Conservation (phyloP, 2,113 vertebrate genomes). For the Coreoperca whiteheadi region DNA sequence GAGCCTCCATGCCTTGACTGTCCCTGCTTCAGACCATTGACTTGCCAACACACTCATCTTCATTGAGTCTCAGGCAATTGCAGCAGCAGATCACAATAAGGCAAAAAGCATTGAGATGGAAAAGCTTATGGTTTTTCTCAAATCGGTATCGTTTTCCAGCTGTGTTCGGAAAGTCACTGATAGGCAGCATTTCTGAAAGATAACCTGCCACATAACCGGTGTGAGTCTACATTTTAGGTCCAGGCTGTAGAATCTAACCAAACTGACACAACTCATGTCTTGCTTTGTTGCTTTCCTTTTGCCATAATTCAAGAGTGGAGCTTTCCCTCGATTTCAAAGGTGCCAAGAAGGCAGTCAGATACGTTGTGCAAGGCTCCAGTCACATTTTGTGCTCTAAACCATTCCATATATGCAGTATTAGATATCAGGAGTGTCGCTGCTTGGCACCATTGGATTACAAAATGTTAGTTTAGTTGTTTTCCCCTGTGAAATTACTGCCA, state of each 20-base stretch:
- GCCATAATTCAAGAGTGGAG: conserved; percentile 1
- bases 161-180: conserved; percentile 3
- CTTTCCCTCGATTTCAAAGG: not conserved
- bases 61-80: conserved; percentile 43
- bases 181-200: conserved; percentile 32
- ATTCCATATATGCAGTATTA: conserved; percentile 52
- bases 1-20: conserved; percentile 73
- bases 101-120: conserved; percentile 20
- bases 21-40: conserved; percentile 56
- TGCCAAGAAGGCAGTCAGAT: not conserved
- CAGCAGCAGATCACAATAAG: conserved; percentile 40
- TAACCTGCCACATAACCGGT: not conserved
- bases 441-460: conserved; percentile 9
- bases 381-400: conserved; percentile 17
- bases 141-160: conserved; percentile 3
- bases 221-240: conserved; percentile 20
- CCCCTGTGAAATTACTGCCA: conserved; percentile 42
- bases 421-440: not conserved
- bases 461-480: not conserved
- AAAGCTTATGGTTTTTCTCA: not conserved
- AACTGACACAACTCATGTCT: not conserved
- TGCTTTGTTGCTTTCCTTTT: not conserved
- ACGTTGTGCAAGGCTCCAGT: not conserved
- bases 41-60: conserved; percentile 17
- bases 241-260: conserved; percentile 23